These are phyloP conservation scores for Trididemnum nubilum DNA, from an alignment of 23 tunicate genomes.

Conservation along the genomic window DNA sequence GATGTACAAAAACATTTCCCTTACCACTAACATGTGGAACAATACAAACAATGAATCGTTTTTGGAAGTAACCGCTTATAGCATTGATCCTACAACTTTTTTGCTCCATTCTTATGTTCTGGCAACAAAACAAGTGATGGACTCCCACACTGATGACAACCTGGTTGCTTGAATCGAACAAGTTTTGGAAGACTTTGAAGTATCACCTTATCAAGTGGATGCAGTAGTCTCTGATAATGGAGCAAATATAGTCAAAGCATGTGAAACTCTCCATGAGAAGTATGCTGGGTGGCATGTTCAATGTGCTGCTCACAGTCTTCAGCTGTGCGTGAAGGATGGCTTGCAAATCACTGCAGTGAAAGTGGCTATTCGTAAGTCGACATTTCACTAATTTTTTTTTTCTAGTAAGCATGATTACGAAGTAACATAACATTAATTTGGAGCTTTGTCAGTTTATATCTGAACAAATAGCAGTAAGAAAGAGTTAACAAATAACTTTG, in stretches of 20 bases:
- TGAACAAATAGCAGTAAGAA: no score
- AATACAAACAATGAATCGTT: background rate
- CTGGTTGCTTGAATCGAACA: background rate
- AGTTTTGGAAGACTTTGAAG: background rate
- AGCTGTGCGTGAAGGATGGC: conserved; percentile 9
- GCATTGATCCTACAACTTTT: background rate
- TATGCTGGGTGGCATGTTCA: background rate
- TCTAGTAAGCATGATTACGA: no score
- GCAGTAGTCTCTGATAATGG: conserved; percentile 11
- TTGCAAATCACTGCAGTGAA: background rate
- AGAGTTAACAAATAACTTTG: no score
- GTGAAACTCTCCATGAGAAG: background rate
- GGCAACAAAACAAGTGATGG: conserved; percentile 20
- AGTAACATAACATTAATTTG: no score
- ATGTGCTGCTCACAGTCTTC: conserved; percentile 4
- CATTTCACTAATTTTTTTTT: no score
- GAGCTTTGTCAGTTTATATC: no score
- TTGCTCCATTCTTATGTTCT: background rate
- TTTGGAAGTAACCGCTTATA: conserved; percentile 11
- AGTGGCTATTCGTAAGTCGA: background rate
- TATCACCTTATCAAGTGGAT: background rate
- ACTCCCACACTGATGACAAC: conserved; percentile 4
- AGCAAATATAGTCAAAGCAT: background rate
- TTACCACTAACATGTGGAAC: background rate
- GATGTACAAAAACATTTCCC: no score